Base-by-base conservation (phyloP, 2,113 vertebrate genomes). In the Apus apus region DNA sequence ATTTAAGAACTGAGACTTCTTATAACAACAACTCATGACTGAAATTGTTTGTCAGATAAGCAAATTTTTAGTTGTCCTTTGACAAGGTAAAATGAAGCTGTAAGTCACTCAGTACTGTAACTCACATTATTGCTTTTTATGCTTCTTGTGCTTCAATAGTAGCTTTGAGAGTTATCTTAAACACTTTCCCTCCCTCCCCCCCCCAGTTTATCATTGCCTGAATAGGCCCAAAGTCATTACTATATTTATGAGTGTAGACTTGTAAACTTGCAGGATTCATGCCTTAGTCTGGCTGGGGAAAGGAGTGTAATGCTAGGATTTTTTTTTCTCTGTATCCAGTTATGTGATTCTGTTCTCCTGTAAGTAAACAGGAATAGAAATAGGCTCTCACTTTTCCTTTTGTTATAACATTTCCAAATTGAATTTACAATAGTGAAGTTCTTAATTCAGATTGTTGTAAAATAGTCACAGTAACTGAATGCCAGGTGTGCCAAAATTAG, bases 131-230 rank as follows among this genome's bases (percentile, higher is more conserved):
- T 85, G 54, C 58, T 89, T 96, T 36, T 96, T 73, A 73, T 85
- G 89, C 92, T 96, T 95, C 48, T 96, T 73, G 71, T 85, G 89
- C 92, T 96, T 95, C 48, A 92, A 26, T 97, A 85, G 96, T 89
- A 81, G 74, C 48, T 92, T 75, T 54, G 23, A 87, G 34, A 89
- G 30, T 79, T 26, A 81, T 87, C 57, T 57, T 89, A 84, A 85
- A 87, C 8, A 53, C 36, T 53, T 73, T 13, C 29, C 5, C 15
- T 23, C 45, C 14, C 27, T 29, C 43, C 6, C n/a, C 2, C 48
- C n/a, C n/a, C n/a, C n/a, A 70, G 26, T 56, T 91, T 71, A 70
- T 87, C 11, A n/a, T 89, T 92, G 25, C 30, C 62, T 79, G 46
- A 68, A 61, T 76, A 70, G 40, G 29, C 45, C 65, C 68, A 64